A percentile compares a stretch with the other conserved stretches of the same genome.
phyloP scores from a whole-genome alignment of 2,888 invertebrate genomes.

The Micropterix aruncella region DNA sequence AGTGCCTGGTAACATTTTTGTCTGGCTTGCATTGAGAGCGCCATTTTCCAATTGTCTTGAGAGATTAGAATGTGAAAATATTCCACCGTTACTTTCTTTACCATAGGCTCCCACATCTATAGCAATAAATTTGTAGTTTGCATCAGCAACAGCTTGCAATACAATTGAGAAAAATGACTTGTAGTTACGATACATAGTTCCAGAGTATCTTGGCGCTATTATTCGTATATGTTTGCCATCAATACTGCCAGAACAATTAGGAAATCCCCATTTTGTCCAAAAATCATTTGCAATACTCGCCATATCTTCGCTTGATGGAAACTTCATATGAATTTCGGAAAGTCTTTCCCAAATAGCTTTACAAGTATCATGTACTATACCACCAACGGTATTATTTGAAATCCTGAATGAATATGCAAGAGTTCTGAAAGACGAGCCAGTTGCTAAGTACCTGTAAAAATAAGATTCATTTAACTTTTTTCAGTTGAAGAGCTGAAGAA shows the following conservation, averaged over 20 bases:
- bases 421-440: too few relatives aligned
- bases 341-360: constrained; percentile 2
- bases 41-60: constrained; percentile 9
- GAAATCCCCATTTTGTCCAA: constrained; percentile 6
- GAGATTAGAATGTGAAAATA: constrained; percentile 4
- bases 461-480: too few relatives aligned
- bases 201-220: constrained; percentile 6
- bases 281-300: constrained; percentile 6
- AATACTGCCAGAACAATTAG: constrained; percentile 5
- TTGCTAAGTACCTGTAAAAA: too few relatives aligned
- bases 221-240: constrained; percentile 7
- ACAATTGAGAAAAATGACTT: constrained; percentile 7
- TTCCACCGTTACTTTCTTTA: constrained; percentile 7
- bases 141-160: constrained; percentile 8
- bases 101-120: too few relatives aligned
- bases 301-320: constrained; percentile 6
- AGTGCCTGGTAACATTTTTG: constrained; percentile 3
- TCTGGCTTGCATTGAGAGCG: constrained; percentile 5
- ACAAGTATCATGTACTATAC: constrained; percentile 2
- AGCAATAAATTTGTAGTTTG: constrained; percentile 7
- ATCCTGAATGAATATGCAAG: too few relatives aligned
- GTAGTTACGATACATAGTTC: constrained; percentile 7
- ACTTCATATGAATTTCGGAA: constrained; percentile 6
- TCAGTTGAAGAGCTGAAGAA: too few relatives aligned
- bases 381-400: not conserved